These are phyloP conservation scores for Eupithecia centaureata DNA, from an alignment of 2,888 invertebrate species.

Conservation along the genomic window DNA sequence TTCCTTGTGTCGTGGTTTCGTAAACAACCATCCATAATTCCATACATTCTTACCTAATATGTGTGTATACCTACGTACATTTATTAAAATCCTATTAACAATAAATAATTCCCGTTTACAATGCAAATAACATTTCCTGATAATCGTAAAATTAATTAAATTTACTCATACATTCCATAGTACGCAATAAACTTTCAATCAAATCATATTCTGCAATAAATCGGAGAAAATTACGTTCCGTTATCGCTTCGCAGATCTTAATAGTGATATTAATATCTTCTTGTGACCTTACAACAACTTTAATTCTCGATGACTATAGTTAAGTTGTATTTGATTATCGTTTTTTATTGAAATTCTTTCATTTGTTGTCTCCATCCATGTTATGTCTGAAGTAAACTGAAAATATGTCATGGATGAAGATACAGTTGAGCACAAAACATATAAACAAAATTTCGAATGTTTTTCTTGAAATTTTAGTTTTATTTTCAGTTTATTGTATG, in stretches of 20 bases:
- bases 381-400: background rate
- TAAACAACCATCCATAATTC: background rate
- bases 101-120: conserved; percentile 10
- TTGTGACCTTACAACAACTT: conserved; percentile 15
- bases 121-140: conserved; percentile 15
- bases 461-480: background rate
- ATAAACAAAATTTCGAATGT: background rate
- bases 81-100: conserved; percentile 9
- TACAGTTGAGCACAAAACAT: background rate
- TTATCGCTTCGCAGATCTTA: conserved; percentile 23
- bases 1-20: background rate
- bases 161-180: conserved; percentile 9
- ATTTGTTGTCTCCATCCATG: background rate
- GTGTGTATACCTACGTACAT: background rate
- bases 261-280: conserved; percentile 21
- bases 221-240: conserved; percentile 20
- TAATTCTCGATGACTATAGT: conserved; percentile 8
- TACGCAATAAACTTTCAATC: conserved; percentile 22
- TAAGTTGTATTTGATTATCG: conserved; percentile 6
- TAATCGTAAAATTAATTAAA: conserved; percentile 22
- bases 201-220: conserved; percentile 22
- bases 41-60: background rate
- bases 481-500: background rate
- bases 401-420: background rate
- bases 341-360: conserved; percentile 7